phyloP scores from a whole-genome alignment of 2,797 vertebrate genomes.

The Mus spretus region DNA sequence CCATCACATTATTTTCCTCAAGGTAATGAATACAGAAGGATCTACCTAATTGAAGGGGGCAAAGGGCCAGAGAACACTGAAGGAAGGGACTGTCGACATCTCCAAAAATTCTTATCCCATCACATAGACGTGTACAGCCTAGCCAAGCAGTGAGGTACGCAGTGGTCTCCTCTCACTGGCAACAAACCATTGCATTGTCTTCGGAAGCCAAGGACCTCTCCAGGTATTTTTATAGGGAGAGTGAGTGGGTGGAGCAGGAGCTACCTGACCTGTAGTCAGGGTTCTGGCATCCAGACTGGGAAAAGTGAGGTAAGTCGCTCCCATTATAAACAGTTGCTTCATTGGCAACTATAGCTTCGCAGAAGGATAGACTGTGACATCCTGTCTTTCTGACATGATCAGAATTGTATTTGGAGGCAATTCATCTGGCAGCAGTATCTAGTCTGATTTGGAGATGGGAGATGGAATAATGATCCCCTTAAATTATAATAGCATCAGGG shows the following conservation, averaged over 20 bases:
- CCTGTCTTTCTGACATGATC: conserved; percentile 43
- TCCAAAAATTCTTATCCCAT: conserved; percentile 72
- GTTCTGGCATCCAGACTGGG: conserved; percentile 74
- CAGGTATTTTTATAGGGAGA: conserved; percentile 80
- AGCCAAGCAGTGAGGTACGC: conserved; percentile 12
- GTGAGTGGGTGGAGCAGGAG: conserved; percentile 64
- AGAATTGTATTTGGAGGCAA: conserved; percentile 65
- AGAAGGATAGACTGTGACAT: conserved; percentile 65
- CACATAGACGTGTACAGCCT: conserved; percentile 64
- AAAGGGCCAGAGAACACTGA: conserved; percentile 65
- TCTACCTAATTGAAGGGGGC: conserved; percentile 65
- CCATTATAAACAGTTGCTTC: conserved; percentile 55
- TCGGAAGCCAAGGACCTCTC: conserved; percentile 49
- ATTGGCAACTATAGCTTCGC: conserved; percentile 31
- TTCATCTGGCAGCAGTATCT: conserved; percentile 53
- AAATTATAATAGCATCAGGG: conserved; percentile 16
- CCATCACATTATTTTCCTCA: conserved; percentile 37
- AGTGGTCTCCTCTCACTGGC: conserved; percentile 65
- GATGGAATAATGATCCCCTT: conserved; percentile 39
- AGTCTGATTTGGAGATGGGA: conserved; percentile 32
- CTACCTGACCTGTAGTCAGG: conserved; percentile 63
- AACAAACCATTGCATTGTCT: conserved; percentile 76
- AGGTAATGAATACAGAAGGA: conserved; percentile 56
- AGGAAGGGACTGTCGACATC: conserved; percentile 29
- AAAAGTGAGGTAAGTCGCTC: conserved; percentile 77